Evolutionary conservation across 2,888 invertebrate species (phyloP).

Genomic region (Caenorhabditis sp.): DNA sequence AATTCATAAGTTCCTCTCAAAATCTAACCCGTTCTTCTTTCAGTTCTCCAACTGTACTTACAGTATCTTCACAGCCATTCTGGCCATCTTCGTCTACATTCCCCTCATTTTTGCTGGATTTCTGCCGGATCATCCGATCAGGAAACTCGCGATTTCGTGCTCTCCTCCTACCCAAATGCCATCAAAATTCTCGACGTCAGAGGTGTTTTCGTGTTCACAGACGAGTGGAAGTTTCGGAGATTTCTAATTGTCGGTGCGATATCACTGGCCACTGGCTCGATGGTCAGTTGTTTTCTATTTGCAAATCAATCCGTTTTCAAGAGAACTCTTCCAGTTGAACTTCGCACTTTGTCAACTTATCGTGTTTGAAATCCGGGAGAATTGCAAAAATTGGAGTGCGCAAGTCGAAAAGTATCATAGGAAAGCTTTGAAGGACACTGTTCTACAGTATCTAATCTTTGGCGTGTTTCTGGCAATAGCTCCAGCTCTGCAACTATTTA

Average conservation of each 20-base stretch:
- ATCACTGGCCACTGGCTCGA: too few species aligned
- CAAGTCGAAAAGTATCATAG: slow-evolving; percentile 30
- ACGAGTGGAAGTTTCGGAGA: slow-evolving; percentile 13
- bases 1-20: not conserved
- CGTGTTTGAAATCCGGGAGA: slow-evolving; percentile 16
- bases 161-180: slow-evolving; percentile 15
- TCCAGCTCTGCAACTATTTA: slow-evolving; percentile 13
- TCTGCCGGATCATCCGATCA: not conserved
- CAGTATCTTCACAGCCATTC: not conserved
- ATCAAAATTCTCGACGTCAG: slow-evolving; percentile 14
- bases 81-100: slow-evolving; percentile 5
- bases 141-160: slow-evolving; percentile 24
- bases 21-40: not conserved
- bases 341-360: slow-evolving; percentile 27
- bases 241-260: slow-evolving; percentile 12
- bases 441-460: slow-evolving; percentile 3
- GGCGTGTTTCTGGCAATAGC: not conserved
- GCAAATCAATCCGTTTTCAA: too few species aligned
- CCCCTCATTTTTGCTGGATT: slow-evolving; percentile 36
- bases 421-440: slow-evolving; percentile 27
- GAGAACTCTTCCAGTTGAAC: slow-evolving; percentile 28
- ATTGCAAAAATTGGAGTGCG: slow-evolving; percentile 16
- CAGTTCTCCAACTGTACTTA: slow-evolving; percentile 20
- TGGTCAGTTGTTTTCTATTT: not conserved
- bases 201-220: slow-evolving; percentile 29